Evolutionary conservation across 1,140 invertebrate species (phyloP).

Genomic region (Ganaspis sp.): DNA sequence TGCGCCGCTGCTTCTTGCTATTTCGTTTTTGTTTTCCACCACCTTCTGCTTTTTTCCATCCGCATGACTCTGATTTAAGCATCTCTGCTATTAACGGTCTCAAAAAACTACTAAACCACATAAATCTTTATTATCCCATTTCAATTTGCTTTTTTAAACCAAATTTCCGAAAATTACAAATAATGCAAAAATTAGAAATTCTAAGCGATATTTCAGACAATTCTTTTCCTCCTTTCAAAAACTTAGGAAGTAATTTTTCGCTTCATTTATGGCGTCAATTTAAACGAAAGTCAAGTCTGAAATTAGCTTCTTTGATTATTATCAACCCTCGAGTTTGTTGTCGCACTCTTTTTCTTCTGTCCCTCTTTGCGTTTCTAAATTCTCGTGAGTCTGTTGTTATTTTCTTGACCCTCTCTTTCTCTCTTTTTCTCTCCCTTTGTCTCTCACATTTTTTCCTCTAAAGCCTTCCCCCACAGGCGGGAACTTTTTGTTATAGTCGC

Average conservation of each 20-base stretch:
- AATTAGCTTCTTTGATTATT: conserved; percentile 12
- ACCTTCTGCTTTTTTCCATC: neutral
- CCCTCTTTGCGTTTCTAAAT: conserved; percentile 43
- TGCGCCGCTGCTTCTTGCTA: conserved; percentile 72
- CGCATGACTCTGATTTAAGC: conserved; percentile 5
- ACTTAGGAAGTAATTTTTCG: neutral
- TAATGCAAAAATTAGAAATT: too few species aligned
- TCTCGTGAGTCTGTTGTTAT: conserved; percentile 53
- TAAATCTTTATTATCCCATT: neutral
- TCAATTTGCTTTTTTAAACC: too few species aligned
- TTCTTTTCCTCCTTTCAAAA: neutral
- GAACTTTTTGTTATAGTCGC: conserved; percentile 74
- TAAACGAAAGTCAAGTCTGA: conserved; percentile 12
- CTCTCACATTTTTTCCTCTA: conserved; percentile 43
- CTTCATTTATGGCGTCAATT: neutral
- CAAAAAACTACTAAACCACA: neutral
- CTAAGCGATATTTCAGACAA: too few species aligned
- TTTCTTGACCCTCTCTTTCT: conserved; percentile 47
- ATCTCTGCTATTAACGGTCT: conserved; percentile 16
- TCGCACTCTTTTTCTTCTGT: conserved; percentile 41
- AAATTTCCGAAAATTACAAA: too few species aligned
- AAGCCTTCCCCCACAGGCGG: conserved; percentile 56
- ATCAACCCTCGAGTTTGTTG: conserved; percentile 6
- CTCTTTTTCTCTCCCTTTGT: conserved; percentile 47
- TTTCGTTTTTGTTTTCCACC: conserved; percentile 66